Base-by-base conservation (phyloP, 2,888 invertebrate genomes). In the Taphrorychus bicolor region DNA sequence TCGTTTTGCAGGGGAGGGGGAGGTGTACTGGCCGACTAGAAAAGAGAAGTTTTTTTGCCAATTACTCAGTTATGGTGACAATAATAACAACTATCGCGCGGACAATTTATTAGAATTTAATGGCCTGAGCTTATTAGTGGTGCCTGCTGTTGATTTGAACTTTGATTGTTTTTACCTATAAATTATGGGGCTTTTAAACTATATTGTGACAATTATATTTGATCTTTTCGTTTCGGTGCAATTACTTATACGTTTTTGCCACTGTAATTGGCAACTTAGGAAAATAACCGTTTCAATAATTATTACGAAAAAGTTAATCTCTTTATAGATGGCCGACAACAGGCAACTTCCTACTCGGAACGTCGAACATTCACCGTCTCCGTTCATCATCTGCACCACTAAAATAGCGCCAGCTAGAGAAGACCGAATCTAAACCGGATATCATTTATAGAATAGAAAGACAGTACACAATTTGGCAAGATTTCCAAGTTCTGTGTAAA, bases 1-100 rank as follows among this genome's bases (percentile, higher is more conserved):
- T 86, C 86, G 71, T 83, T 83, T 70, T 81, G 79, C 75, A 84
- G 80, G 72, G 83, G 84, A 70, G 70, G 71, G 23, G 76, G 32
- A 9, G 32, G 32, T 18, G 18, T 57, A 54, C 54, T 54, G 54
- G 54, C 54, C 40, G 54, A 32, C 54, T 54, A 32, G 11, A 54
- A 54, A 32, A 5, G 18, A 2, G 24, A 52, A 1, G n/a, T n/a
- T n/a, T 40, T 16, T 4, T 48, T 48, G 48, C 48, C 16, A 17
- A 48, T 7, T 48, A 17, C 2, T 14, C 48, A 7, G 32, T 32
- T 32, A 32, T 32, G 32, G 32, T 32, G 32, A 32, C 32, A 32
- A 32, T 32, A 32, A 32, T 32, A 32, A 32, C 32, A 32, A 32
- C 32, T 32, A 32, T 32, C 32, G 11, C n/a, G n/a, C 32, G 32